These are phyloP conservation scores for Rattus norvegicus DNA, from an alignment of 2,113 vertebrate species.

Conservation along the genomic window DNA sequence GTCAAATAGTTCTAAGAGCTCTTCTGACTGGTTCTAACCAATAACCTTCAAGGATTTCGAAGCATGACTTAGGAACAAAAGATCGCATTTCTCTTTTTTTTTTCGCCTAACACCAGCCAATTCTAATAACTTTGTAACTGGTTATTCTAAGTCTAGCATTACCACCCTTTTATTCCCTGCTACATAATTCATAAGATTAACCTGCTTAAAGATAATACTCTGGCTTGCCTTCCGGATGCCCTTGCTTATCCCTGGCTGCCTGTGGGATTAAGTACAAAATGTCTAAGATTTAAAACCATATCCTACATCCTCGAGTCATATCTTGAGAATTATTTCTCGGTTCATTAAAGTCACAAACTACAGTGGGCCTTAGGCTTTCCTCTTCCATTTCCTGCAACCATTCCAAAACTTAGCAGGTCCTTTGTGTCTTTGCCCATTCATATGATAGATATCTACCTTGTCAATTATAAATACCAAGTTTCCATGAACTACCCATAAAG, in stretches of 20 bases:
- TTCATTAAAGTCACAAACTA: conserved; percentile 8
- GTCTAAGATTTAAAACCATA: neutral
- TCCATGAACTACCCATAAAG: neutral
- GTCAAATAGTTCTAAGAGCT: neutral
- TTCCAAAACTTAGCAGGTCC: neutral
- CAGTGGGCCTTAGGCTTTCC: neutral
- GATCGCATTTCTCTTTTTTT: neutral
- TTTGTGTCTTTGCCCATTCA: neutral
- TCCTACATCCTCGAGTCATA: neutral
- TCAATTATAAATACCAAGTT: neutral
- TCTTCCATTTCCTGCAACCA: neutral
- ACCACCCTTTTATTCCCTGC: neutral
- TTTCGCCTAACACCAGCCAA: neutral
- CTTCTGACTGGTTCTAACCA: neutral
- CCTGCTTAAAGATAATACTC: neutral
- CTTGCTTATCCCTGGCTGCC: neutral
- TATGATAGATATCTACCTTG: neutral
- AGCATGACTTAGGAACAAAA: conserved; percentile 29
- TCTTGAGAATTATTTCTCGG: neutral
- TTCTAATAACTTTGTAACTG: conserved; percentile 18
- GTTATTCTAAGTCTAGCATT: conserved; percentile 12
- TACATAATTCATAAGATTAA: conserved; percentile 50
- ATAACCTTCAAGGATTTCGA: conserved; percentile 8
- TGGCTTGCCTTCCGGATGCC: neutral
- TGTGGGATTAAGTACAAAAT: neutral